Conservation (phyloP, 2,113 vertebrate genomes). For the Trematomus loennbergii region DNA sequence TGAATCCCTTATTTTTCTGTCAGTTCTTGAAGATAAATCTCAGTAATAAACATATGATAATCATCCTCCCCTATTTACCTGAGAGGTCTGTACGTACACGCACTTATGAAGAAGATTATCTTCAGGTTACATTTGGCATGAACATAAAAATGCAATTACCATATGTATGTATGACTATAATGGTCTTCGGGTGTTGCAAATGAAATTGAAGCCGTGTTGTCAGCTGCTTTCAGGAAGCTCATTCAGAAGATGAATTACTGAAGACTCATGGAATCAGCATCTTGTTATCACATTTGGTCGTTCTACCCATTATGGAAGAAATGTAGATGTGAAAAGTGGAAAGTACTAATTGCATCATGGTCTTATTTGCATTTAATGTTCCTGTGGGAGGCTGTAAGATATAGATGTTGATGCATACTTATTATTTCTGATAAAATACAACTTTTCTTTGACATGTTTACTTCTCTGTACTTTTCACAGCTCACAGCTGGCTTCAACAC, state of each 20-base stretch:
- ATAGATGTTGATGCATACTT: neutral
- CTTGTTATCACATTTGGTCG: neutral
- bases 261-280: neutral
- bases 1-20: neutral
- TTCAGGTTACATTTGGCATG: constrained; percentile 20
- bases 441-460: neutral
- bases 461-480: neutral
- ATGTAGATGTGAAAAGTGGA: neutral
- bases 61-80: constrained; percentile 1
- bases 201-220: neutral
- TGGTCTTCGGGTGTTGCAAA: neutral
- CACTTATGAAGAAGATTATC: constrained; percentile 15
- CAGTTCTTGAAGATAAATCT: constrained; percentile 7
- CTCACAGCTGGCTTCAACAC: neutral
- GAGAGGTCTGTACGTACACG: neutral
- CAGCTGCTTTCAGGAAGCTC: neutral
- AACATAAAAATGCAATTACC: constrained; percentile 22
- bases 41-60: constrained; percentile 16
- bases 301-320: neutral
- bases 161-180: constrained; percentile 15
- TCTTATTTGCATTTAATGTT: neutral
- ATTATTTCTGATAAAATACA: neutral
- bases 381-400: neutral
- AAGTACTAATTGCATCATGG: neutral
- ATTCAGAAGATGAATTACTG: neutral